phyloP scores from a whole-genome alignment of 2,888 invertebrate species.

The Pterostichus niger region DNA sequence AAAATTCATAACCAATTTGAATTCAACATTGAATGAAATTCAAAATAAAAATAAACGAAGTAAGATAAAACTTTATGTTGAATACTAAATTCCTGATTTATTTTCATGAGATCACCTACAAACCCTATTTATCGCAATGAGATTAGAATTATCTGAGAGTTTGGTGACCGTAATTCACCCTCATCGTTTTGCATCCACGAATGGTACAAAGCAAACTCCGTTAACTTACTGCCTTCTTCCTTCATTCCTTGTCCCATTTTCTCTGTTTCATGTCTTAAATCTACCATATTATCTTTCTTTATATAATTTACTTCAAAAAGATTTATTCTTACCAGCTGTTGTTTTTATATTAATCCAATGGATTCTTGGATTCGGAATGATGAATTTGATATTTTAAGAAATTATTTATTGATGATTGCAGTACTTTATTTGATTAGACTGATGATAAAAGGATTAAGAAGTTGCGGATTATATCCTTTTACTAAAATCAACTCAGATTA shows the following conservation, averaged over 20 bases:
- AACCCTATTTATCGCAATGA: constrained; percentile 14
- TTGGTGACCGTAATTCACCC: constrained; percentile 26
- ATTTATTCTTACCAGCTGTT: constrained; percentile 16
- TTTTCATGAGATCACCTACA: neutral
- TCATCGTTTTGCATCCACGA: neutral
- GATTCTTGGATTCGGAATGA: neutral
- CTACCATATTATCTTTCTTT: constrained; percentile 13
- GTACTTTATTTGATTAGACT: constrained; percentile 40
- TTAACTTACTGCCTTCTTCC: constrained; percentile 11
- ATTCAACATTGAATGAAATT: neutral
- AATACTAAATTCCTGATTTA: constrained; percentile 3
- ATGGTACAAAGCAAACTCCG: constrained; percentile 4
- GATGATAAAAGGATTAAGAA: constrained; percentile 38
- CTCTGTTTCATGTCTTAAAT: constrained; percentile 2
- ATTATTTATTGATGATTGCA: neutral
- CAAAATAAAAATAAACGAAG: neutral
- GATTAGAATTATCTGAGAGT: constrained; percentile 42
- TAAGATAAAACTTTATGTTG: neutral
- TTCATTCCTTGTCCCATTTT: neutral
- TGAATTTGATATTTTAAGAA: neutral
- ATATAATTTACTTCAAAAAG: neutral
- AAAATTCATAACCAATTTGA: neutral
- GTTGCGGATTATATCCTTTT: constrained; percentile 34
- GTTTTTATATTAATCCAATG: neutral
- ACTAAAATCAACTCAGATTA: constrained; percentile 17